Evolutionary conservation across 2,113 vertebrate species (phyloP), one percentile per base, ranked within the genome.

Genomic region (Nibea coibor): DNA sequence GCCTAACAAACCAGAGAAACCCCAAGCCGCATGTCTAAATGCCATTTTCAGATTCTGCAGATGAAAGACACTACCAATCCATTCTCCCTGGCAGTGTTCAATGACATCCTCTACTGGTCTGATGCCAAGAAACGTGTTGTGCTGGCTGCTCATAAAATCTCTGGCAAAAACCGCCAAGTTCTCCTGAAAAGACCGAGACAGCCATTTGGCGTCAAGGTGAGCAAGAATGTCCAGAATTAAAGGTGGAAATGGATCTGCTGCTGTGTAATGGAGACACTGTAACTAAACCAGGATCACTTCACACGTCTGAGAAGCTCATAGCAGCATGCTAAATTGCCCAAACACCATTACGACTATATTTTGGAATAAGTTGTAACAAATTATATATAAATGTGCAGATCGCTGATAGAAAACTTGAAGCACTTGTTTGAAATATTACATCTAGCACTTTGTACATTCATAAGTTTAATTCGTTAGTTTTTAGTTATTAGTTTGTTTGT

Each of bases 81-180:
- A 0, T 99, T 98, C 10, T 96, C 96, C 0, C 86, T 96, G 0
- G 82, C 91, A 0, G 94, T 98, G 48, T 97, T 98, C 0, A 96
- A 96, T 88, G 95, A 96, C n/a, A 79, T 94, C 80, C 73, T 97
- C 59, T 98, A 96, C 93, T 99, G 98, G 98, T 96, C 97, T 0
- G 97, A 98, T 42, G 86, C 91, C 16, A 96, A 95, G 72, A 91
- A 87, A 0, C 89, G 97, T 87, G 95, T 95, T 0, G 94, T 98
- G 35, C 96, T 95, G 82, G 93, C 71, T 28, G 94, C 96, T 58
- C 76, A 95, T 71, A 98, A 97, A 88, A 50, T 28, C 19, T 96
- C 94, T 0, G 97, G 97, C 78, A 99, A 97, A 92, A 93, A 95
- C 75, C 87, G 75, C 5, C 69, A 90, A 0, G 90, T 96, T 56